Base-by-base conservation (phyloP, 2,113 vertebrate genomes). In the Cheilinus undulatus region DNA sequence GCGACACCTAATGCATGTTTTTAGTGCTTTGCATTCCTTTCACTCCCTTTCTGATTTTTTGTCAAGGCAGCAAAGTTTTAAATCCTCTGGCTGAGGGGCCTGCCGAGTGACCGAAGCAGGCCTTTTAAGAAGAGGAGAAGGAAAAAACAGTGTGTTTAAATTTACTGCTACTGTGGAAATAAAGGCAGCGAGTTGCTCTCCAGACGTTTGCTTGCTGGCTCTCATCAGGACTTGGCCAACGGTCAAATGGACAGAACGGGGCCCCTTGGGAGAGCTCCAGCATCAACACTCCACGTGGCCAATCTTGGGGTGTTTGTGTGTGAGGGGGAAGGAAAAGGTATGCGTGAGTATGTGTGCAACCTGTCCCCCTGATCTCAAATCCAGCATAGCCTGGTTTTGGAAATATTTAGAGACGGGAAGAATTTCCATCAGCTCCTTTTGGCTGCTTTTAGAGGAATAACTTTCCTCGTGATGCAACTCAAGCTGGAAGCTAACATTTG, bases 281-380 rank as follows among this genome's bases (percentile, higher is more conserved):
- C 83, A 85, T 80, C 87, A 91, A 89, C 88, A 84, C 90, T 88
- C 85, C 84, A 89, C 70, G 72, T 80, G 87, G 88, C 85, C 81
- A 75, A 67, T 66, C 65, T 73, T 69, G 59, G 51, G 68, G 64
- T 76, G 65, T 74, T 58, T 72, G 57, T 73, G 34, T 69, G 38
- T 59, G 30, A 32, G 58, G 15, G 72, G 17, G 72, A 19, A 32
- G 5, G 53, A 36, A 13, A 19, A n/a, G 32, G 11, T 48, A 23
- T 40, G 66, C 38, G 65, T 54, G 30, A 36, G 67, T 53, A 46
- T 48, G 61, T 53, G 63, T 62, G 73, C 77, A 67, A 70, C 59
- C 63, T 79, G 76, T 49, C 66, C 53, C 36, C 23, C 62, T 66
- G 65, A 73, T 83, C 73, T 80, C 68, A 78, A 69, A 84, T 56